These are phyloP conservation scores for Halisarca cf. caerulea DNA, from an alignment of 37 sponge, comb jelly and placozoan species.

Conservation along the genomic window DNA sequence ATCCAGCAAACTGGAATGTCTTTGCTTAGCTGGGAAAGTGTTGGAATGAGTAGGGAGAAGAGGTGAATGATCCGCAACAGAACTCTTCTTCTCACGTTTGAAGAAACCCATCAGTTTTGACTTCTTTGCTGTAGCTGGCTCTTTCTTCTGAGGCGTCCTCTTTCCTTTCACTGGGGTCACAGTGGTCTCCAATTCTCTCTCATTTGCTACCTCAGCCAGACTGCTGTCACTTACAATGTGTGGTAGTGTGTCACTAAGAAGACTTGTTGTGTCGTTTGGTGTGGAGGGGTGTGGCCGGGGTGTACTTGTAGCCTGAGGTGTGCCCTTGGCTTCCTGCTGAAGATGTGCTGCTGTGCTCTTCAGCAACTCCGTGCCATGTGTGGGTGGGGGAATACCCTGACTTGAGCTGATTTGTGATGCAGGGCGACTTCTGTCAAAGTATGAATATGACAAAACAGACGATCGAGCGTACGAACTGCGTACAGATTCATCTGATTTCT, in stretches of 20 bases:
- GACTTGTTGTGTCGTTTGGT: background rate
- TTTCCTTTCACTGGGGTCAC: too few species aligned
- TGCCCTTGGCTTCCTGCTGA: background rate
- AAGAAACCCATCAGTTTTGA: constrained; percentile 18
- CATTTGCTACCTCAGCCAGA: background rate
- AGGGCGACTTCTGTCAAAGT: background rate
- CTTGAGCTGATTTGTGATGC: background rate
- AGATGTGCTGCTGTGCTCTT: background rate
- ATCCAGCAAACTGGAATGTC: background rate
- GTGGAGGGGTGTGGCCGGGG: too few species aligned
- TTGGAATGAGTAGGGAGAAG: background rate
- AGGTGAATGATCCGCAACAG: background rate
- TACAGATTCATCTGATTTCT: constrained; percentile 21
- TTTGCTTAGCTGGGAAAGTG: background rate
- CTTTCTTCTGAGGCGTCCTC: too few species aligned
- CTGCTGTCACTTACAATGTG: background rate
- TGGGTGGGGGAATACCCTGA: background rate
- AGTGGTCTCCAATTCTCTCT: background rate
- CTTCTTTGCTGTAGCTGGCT: background rate
- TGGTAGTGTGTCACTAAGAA: background rate
- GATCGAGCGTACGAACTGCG: background rate
- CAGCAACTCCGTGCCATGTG: too few species aligned
- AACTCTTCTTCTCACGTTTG: background rate
- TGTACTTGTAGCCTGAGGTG: background rate
- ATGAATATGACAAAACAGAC: constrained; percentile 1